phyloP scores from a whole-genome alignment of 2,113 vertebrate genomes.

The Otolemur garnettii region DNA sequence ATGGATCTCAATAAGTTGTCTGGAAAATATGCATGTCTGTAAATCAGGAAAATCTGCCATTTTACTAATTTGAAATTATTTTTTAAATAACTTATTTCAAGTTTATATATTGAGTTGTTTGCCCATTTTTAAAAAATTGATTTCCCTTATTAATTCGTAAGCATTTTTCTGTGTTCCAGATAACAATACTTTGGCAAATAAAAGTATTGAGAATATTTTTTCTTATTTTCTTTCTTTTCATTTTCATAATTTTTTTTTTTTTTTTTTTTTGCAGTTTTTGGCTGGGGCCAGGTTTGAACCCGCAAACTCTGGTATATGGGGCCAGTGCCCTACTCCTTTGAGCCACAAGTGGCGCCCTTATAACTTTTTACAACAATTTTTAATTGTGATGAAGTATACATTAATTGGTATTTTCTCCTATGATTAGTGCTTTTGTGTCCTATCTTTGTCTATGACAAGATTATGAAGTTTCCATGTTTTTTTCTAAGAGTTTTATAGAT shows the following conservation, averaged over 20 bases:
- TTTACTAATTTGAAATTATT: slow-evolving; percentile 51
- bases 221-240: neutral
- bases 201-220: neutral
- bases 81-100: neutral
- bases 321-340: too few species aligned
- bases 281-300: too few species aligned
- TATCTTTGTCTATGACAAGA: neutral
- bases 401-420: neutral
- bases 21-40: neutral
- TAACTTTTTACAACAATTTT: neutral
- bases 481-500: neutral
- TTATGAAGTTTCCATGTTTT: neutral
- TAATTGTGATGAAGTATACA: neutral
- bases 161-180: neutral
- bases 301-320: too few species aligned
- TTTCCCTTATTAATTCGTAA: neutral
- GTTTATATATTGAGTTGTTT: slow-evolving; percentile 11
- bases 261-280: too few species aligned
- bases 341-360: too few species aligned
- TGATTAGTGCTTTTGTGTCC: neutral
- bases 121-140: neutral
- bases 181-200: neutral
- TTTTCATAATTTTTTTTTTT: neutral
- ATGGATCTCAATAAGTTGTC: neutral
- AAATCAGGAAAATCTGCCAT: neutral